Conservation (phyloP, 1,140 invertebrate genomes). For the Drosophila pruinosa region DNA sequence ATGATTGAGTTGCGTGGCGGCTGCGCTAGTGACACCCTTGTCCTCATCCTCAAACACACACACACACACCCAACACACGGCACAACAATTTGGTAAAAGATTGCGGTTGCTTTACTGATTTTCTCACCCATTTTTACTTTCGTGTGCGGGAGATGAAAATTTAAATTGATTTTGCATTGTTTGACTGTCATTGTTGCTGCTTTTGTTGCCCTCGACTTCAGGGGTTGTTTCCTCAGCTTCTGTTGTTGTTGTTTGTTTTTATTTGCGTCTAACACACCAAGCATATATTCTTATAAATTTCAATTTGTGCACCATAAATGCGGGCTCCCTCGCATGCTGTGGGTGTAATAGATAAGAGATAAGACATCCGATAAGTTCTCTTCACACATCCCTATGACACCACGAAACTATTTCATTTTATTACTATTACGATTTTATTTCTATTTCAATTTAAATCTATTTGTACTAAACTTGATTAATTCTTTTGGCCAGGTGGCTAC, state of each 20-base stretch:
- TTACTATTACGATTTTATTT: background rate
- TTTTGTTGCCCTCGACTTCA: constrained; percentile 23
- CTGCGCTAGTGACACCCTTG: constrained; percentile 40
- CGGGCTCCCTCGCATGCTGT: background rate
- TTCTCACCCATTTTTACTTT: constrained; percentile 72
- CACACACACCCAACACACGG: constrained; percentile 19
- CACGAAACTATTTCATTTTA: background rate
- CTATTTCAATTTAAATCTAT: background rate
- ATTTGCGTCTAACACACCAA: constrained; percentile 27
- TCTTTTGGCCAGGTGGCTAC: background rate
- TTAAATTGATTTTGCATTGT: constrained; percentile 81
- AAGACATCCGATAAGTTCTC: background rate
- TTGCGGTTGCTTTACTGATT: constrained; percentile 81
- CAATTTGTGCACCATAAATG: constrained; percentile 57
- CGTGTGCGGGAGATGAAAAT: constrained; percentile 64
- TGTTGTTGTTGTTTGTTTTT: constrained; percentile 34
- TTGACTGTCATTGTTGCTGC: constrained; percentile 75
- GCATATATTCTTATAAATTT: constrained; percentile 64
- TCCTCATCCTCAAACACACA: constrained; percentile 12
- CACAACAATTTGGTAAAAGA: constrained; percentile 79
- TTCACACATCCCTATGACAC: background rate
- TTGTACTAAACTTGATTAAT: background rate
- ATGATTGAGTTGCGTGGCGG: constrained; percentile 75
- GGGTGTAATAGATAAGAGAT: constrained; percentile 6
- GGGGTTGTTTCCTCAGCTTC: constrained; percentile 23